These are phyloP conservation scores for Eulemur albifrons DNA, from an alignment of 2,797 vertebrate species.

Conservation along the genomic window DNA sequence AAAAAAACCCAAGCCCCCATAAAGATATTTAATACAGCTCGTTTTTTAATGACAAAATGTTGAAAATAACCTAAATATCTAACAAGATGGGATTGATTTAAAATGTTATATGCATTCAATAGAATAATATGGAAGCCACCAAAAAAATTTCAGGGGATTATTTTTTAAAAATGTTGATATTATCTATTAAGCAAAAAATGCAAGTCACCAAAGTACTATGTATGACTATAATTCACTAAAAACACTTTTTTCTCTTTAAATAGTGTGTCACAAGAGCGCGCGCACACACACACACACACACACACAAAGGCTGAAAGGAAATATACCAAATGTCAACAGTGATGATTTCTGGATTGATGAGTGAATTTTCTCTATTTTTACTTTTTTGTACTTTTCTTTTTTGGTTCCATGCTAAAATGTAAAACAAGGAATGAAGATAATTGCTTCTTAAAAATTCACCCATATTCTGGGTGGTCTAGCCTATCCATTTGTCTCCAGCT, in stretches of 20 bases:
- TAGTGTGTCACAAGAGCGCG: neutral
- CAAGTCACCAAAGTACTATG: neutral
- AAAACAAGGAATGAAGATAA: slow-evolving; percentile 10
- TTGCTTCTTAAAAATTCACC: slow-evolving; percentile 22
- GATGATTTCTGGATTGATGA: slow-evolving; percentile 6
- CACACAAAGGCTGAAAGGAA: neutral
- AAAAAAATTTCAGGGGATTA: neutral
- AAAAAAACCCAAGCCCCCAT: neutral
- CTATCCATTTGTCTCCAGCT: neutral
- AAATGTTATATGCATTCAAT: neutral
- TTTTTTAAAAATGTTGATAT: neutral
- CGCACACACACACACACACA: neutral
- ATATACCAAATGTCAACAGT: neutral
- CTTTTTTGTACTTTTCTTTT: neutral
- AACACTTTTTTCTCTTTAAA: neutral
- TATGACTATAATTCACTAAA: neutral
- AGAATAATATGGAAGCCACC: neutral
- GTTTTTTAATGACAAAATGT: slow-evolving; percentile 11
- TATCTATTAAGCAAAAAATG: neutral
- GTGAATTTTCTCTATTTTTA: slow-evolving; percentile 10
- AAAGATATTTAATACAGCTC: neutral
- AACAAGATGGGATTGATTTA: neutral
- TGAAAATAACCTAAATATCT: slow-evolving; percentile 37
- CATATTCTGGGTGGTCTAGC: slow-evolving; percentile 29
- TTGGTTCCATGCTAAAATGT: slow-evolving; percentile 6